Evolutionary conservation across 1,140 invertebrate species (phyloP), one percentile per base, ranked within the genome.

Genomic region (Drosophila pachea): DNA sequence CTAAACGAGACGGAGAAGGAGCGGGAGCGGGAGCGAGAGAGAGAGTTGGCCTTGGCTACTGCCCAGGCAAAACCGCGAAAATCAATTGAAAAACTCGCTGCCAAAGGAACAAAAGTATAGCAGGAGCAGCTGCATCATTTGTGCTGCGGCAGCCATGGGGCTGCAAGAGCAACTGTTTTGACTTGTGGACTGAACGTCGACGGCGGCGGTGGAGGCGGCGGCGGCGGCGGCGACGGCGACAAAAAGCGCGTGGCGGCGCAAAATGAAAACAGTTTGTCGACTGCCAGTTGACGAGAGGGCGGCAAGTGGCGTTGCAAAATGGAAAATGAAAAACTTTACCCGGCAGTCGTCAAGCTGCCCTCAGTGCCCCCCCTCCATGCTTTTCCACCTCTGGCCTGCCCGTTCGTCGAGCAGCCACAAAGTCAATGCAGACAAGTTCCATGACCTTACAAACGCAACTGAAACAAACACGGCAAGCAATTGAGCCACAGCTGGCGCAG

Each of bases 361-460:
- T 9, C 9, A 2, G 22, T 5, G 7, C 31, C 8, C n/a, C 8
- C 7, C 50, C 6, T n/a, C n/a, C n/a, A n/a, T n/a, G n/a, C n/a
- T n/a, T n/a, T n/a, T n/a, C n/a, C n/a, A 11, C 33, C 8, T 5
- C 11, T n/a, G 4, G 31, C 43, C 40, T 9, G 4, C 11, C 29
- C 32, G 14, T 48, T 9, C 52, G 47, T 22, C 22, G 22, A 58
- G 7, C 61, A 22, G 35, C 48, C 54, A 6, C 70, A 81, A 72
- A 77, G 76, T 79, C 76, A 86, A 81, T 72, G 84, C 86, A 87
- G 86, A 87, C 84, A 87, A 87, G 84, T 87, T 87, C 84, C 77
- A 87, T 87, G 84, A 87, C 84, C 84, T 87, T 87, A 87, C 84
- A 87, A 86, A 84, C 73, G 71, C 72, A 86, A 64, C 61, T 65